Percentiles rank a stretch among this genome's conserved stretches.
These are phyloP conservation scores for Sporophila hypoxantha DNA, from an alignment of 2,113 vertebrate species.

Conservation along the genomic window DNA sequence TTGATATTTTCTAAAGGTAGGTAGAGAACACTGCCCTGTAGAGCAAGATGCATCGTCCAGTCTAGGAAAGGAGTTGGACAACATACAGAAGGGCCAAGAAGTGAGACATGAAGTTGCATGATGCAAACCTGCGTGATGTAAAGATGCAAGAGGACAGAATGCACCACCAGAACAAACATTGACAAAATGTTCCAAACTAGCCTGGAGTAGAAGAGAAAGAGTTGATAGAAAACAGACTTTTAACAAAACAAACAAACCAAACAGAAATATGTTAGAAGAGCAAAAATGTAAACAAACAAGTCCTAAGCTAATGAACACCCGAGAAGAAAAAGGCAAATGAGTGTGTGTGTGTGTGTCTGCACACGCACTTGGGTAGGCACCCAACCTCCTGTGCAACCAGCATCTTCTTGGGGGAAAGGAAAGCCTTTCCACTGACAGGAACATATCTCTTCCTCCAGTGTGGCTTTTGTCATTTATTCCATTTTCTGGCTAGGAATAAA, in stretches of 20 bases:
- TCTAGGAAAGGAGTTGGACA: constrained; percentile 5
- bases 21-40: background rate
- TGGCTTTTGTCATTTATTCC: constrained; percentile 16
- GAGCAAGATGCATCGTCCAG: background rate
- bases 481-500: constrained; percentile 1
- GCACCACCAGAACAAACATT: constrained; percentile 1
- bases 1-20: background rate
- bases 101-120: background rate
- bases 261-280: background rate
- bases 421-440: background rate
- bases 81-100: background rate
- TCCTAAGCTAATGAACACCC: background rate
- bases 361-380: background rate
- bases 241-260: background rate
- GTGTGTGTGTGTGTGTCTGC: too few relatives aligned
- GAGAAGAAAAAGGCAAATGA: background rate
- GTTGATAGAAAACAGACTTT: constrained; percentile 11
- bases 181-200: background rate
- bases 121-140: background rate
- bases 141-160: constrained; percentile 23
- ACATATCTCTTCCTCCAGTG: background rate
- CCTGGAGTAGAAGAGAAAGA: constrained; percentile 24
- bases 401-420: background rate
- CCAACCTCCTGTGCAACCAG: background rate
- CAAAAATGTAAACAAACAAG: background rate